Percentiles rank a stretch among this genome's conserved stretches.
phyloP scores from a whole-genome alignment of 2,113 vertebrate species.

The Podilymbus podiceps region DNA sequence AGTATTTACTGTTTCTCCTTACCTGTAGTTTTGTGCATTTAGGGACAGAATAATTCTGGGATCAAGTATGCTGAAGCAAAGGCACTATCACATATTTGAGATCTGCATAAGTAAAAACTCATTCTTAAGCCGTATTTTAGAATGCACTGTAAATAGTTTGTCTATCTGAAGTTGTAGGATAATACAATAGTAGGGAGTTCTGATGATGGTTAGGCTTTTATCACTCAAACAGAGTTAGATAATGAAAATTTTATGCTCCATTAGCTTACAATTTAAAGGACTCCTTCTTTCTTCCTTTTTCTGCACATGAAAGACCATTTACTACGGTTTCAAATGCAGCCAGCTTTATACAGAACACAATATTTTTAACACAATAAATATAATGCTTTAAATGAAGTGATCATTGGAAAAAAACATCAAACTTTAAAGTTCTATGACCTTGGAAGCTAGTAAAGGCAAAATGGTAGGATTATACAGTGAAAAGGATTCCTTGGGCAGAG shows the following conservation, averaged over 20 bases:
- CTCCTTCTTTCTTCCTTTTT: not conserved
- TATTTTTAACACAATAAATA: not conserved
- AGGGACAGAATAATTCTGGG: not conserved
- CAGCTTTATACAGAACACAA: not conserved
- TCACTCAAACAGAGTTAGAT: not conserved
- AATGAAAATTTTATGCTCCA: not conserved
- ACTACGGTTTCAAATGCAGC: not conserved
- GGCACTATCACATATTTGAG: not conserved
- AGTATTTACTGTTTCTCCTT: not conserved
- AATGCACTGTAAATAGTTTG: not conserved
- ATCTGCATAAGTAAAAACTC: not conserved
- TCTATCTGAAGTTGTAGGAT: not conserved
- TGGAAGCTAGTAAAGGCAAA: not conserved
- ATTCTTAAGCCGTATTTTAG: not conserved
- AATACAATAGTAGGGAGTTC: not conserved
- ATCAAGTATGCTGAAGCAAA: not conserved
- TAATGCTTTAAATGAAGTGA: not conserved
- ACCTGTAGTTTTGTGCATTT: not conserved
- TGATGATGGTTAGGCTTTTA: not conserved
- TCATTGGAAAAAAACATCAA: not conserved
- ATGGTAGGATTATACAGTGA: not conserved
- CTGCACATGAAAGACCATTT: not conserved
- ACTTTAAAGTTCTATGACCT: not conserved
- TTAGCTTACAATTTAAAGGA: not conserved
- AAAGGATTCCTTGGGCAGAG: not conserved